Conservation (phyloP, 2,113 vertebrate genomes). For the Salvelinus fontinalis region DNA sequence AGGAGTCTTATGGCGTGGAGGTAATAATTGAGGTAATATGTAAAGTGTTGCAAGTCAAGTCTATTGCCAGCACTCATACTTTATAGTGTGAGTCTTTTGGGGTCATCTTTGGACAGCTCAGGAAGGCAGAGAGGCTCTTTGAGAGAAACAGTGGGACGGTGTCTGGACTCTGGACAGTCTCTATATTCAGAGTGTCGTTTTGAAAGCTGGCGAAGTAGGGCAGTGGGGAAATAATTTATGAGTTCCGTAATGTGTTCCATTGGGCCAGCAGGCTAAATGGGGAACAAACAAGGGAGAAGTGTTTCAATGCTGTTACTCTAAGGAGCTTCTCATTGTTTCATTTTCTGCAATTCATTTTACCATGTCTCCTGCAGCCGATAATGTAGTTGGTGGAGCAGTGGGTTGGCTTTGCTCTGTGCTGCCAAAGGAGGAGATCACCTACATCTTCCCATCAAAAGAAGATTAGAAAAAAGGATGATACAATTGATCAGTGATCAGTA, state of each 20-base stretch:
- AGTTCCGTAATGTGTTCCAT: not conserved
- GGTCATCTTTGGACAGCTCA: not conserved
- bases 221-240: constrained; percentile 6
- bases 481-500: too few relatives aligned
- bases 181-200: constrained; percentile 2
- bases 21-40: too few relatives aligned
- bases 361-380: not conserved
- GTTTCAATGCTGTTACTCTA: not conserved
- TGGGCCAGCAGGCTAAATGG: not conserved
- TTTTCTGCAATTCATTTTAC: not conserved
- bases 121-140: not conserved
- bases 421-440: not conserved
- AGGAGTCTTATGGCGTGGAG: too few relatives aligned
- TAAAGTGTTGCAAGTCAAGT: too few relatives aligned
- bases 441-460: not conserved
- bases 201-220: not conserved
- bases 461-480: not conserved
- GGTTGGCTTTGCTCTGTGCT: not conserved
- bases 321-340: not conserved
- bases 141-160: too few relatives aligned
- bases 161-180: not conserved
- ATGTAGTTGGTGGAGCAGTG: not conserved
- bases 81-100: not conserved
- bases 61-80: too few relatives aligned
- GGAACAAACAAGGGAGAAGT: not conserved